Conservation (phyloP, 2,113 vertebrate genomes). For the Cyrtonyx montezumae region DNA sequence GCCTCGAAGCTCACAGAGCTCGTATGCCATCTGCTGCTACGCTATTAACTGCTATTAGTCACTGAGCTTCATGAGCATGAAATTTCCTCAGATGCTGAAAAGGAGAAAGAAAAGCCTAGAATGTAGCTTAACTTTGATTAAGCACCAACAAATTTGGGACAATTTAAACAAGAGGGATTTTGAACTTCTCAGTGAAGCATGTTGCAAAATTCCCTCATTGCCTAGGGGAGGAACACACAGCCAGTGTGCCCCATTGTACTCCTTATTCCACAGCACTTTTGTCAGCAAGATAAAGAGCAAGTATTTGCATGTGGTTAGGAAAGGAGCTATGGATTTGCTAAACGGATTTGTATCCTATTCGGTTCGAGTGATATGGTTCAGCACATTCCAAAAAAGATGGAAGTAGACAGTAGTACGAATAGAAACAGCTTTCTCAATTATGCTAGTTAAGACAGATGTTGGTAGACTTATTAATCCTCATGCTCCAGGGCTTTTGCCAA, state of each 20-base stretch:
- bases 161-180: constrained; percentile 70
- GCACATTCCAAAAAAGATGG: constrained; percentile 49
- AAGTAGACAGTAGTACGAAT: constrained; percentile 52
- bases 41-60: constrained; percentile 67
- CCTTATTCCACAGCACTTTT: constrained; percentile 45
- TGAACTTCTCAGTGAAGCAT: constrained; percentile 34
- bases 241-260: background rate
- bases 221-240: constrained; percentile 25
- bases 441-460: constrained; percentile 60
- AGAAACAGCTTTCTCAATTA: constrained; percentile 68
- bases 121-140: constrained; percentile 70
- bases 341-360: constrained; percentile 62
- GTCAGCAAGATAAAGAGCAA: constrained; percentile 56
- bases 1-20: background rate
- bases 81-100: constrained; percentile 58
- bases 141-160: constrained; percentile 68
- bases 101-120: constrained; percentile 57
- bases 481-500: constrained; percentile 54
- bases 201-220: constrained; percentile 59
- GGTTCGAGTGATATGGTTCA: constrained; percentile 59
- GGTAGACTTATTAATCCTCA: constrained; percentile 59
- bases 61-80: constrained; percentile 62
- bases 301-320: constrained; percentile 47
- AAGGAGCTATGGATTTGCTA: constrained; percentile 61
- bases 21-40: constrained; percentile 65